A percentile compares a stretch with the other conserved stretches of the same genome.
Conservation (phyloP, 2,797 vertebrate species). For the Rhincodon typus region DNA sequence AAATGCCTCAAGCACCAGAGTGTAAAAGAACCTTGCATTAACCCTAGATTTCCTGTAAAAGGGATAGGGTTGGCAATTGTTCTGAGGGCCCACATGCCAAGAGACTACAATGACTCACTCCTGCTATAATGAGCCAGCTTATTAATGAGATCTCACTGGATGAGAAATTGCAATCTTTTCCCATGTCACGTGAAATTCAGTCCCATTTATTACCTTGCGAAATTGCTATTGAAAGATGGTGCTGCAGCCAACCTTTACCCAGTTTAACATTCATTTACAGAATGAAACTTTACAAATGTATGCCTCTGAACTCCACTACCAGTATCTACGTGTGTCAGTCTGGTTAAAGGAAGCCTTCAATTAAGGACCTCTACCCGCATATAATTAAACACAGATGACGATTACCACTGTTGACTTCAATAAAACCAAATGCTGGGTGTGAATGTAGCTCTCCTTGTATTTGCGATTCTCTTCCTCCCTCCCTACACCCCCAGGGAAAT, state of each 20-base stretch:
- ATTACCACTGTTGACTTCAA: neutral
- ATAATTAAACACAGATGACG: no score
- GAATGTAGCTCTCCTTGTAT: neutral
- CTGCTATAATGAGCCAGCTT: neutral
- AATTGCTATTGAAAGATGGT: neutral
- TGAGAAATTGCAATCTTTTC: neutral
- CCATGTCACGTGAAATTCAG: neutral
- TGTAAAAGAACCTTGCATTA: neutral
- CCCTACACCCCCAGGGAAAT: neutral
- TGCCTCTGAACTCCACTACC: no score
- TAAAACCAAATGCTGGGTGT: neutral
- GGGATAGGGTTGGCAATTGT: neutral
- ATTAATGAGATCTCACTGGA: neutral
- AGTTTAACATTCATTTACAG: no score
- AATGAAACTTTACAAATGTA: no score
- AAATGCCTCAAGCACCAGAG: neutral
- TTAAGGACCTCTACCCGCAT: no score
- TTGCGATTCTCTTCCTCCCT: no score
- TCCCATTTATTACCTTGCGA: no score
- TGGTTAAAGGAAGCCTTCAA: no score
- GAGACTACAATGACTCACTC: neutral
- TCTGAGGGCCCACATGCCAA: neutral
- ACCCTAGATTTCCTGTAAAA: neutral
- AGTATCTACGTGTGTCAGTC: no score
- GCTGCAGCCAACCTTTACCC: no score